phyloP scores from a whole-genome alignment of 2,113 vertebrate species.

The Mohoua ochrocephala region DNA sequence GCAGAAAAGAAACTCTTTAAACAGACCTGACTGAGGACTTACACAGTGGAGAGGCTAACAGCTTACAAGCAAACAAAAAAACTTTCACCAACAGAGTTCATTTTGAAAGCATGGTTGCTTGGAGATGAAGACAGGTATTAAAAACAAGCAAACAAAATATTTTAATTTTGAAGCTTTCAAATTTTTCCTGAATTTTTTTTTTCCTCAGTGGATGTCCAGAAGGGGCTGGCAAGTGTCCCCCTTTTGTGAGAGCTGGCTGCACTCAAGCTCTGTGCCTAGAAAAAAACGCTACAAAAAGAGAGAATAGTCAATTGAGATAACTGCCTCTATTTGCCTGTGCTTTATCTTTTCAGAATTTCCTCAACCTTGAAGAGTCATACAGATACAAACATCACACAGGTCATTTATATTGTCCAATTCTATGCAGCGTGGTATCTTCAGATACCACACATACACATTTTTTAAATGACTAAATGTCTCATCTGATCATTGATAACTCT shows the following conservation, averaged over 20 bases:
- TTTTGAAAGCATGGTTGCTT: neutral
- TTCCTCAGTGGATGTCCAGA: neutral
- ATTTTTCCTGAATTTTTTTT: neutral
- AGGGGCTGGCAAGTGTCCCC: accelerated
- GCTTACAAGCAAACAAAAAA: neutral
- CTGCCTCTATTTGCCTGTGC: neutral
- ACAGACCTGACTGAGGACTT: neutral
- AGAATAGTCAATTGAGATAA: neutral
- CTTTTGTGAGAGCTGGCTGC: neutral
- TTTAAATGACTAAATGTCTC: neutral
- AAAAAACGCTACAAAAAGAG: neutral
- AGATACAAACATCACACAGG: neutral
- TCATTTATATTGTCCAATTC: neutral
- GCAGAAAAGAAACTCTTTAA: neutral
- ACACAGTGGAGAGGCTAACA: neutral
- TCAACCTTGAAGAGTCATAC: neutral
- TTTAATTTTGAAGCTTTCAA: neutral
- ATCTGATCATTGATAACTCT: neutral
- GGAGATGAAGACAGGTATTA: neutral
- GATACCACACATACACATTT: neutral
- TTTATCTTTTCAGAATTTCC: neutral
- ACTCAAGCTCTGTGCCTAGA: neutral
- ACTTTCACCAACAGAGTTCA: accelerated
- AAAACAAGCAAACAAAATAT: neutral
- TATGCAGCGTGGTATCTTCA: neutral